Conservation (phyloP, 2,888 invertebrate species). For the Chironomus riparius region DNA sequence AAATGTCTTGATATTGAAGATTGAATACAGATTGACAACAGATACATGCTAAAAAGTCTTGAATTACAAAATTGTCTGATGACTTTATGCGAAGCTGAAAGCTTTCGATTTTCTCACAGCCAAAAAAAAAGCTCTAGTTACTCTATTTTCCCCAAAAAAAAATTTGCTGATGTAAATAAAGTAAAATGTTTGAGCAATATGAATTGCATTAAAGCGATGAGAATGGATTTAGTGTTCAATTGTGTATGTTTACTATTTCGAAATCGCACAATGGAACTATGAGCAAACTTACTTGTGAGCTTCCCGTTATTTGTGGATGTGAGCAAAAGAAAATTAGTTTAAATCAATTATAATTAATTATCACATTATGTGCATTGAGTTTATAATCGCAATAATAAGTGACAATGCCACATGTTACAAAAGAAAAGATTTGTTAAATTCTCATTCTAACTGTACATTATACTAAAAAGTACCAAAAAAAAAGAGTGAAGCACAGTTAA, state of each 20-base stretch:
- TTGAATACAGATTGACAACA: neutral
- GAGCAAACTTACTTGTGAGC: neutral
- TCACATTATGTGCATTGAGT: neutral
- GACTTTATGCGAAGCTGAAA: too few species aligned
- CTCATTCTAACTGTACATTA: neutral
- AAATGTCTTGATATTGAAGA: too few species aligned
- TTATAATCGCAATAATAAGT: neutral
- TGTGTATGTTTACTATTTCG: neutral
- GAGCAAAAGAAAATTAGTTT: neutral
- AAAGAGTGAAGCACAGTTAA: neutral
- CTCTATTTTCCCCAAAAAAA: neutral
- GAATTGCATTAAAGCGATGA: constrained; percentile 5
- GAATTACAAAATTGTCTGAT: neutral
- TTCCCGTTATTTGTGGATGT: neutral
- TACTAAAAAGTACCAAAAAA: neutral
- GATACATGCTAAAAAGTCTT: neutral
- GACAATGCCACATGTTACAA: too few species aligned
- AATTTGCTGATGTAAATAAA: neutral
- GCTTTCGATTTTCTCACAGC: too few species aligned
- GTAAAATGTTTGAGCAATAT: neutral
- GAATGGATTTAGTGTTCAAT: constrained; percentile 15
- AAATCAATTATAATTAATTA: neutral
- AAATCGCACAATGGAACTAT: neutral
- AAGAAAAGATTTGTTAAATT: neutral
- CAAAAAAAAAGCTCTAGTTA: too few species aligned